Evolutionary conservation across 2,888 invertebrate genomes (phyloP), one percentile per base, ranked within the genome.

Genomic region (Pandemis corylana): DNA sequence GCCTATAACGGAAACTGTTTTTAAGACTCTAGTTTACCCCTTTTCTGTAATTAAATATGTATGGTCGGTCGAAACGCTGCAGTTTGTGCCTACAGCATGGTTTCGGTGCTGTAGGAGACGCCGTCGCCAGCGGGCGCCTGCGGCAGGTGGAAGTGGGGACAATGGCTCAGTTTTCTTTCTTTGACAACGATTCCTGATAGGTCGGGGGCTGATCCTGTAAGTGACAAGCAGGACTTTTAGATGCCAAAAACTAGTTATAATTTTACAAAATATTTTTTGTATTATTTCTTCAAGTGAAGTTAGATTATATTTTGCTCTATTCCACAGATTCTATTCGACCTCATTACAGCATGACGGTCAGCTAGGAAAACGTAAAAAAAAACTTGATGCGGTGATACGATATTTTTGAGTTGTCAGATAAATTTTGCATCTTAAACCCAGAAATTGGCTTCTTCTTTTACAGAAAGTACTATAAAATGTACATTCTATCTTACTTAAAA

Each of bases 181-280:
- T 97, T 80, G 96, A 96, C 81, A 96, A 96, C 79, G 97, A 96
- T 84, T 97, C 96, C 84, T 97, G 96, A 92, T 97, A 97, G 83
- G 96, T 96, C 86, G 97, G 97, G 75, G 97, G 97, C 88, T 97
- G 97, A 93, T 97, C 97, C 97, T 97, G 90, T 65, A 94, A 88
- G 77, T 75, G 62, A 67, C 2, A 53, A 46, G n/a, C 49, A 15
- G 5, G 7, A 10, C 0, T 44, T 42, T 59, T 46, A 49, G 44
- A 13, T 20, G 46, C 10, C 12, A 1, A 5, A 2, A 12, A 36
- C 12, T 15, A 13, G 9, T 53, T 20, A 1, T 20, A n/a, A n/a
- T 41, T 51, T n/a, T 51, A 51, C n/a, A 5, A 51, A 51, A n/a
- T n/a, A 51, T 12, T 46, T 46, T 10, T 46, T 46, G 3, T 4